Evolutionary conservation across 1,140 invertebrate species (phyloP), one percentile per base, ranked within the genome.

Genomic region (Trachymyrmex cornetzi): DNA sequence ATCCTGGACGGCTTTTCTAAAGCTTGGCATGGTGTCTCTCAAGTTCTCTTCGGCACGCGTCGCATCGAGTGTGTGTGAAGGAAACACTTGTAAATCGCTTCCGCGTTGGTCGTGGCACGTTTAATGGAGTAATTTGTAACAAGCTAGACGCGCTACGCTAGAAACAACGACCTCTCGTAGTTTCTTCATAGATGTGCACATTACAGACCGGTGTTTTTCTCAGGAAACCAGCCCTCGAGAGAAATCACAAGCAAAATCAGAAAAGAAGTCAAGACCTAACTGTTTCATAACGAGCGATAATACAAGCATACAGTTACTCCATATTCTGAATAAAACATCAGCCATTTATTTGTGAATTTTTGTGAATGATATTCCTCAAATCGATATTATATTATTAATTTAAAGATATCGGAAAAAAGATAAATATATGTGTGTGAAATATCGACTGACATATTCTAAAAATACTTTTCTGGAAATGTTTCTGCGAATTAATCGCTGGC

Each of bases 51-150:
- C 34, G 72, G 72, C 82, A 79, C 74, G 59, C 61, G 72, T 79
- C 82, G 44, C 50, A 38, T 61, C 55, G 55, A 16, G 55, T 12
- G 67, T 38, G 16, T 55, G 48, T 61, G 55, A 63, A 84, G 55
- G 24, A 84, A 84, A 84, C 69, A 84, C 24, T 75, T 84, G 80
- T 84, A 84, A 75, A 75, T 84, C 38, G 38, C 69, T 84, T 84
- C 69, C 80, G 71, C 67, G 72, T 84, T 84, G 44, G 57, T 66
- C 53, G 44, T 74, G 27, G 80, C 55, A 57, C 66, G 55, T 82
- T 82, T 82, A 82, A 74, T 84, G 69, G 55, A 84, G 69, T 63
- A 84, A 75, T 84, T 84, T 84, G 69, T 84, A 84, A 82, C 67
- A 22, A 84, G 55, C 55, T 34, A 24, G 57, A 84, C 55, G 38